phyloP scores from a whole-genome alignment of 2,113 vertebrate genomes.

The Megaleporinus macrocephalus region DNA sequence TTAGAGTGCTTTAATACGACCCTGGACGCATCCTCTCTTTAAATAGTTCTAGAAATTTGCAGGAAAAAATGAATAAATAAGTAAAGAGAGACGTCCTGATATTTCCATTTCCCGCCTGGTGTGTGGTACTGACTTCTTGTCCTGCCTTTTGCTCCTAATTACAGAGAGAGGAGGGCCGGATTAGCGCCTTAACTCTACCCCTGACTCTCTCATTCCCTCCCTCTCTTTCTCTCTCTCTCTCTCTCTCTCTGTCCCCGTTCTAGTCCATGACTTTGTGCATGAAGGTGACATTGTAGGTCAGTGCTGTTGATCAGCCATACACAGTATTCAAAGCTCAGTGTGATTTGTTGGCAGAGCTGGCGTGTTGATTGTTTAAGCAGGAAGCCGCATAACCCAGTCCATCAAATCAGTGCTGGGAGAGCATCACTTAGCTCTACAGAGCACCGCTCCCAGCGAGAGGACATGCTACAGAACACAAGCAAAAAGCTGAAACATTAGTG shows the following conservation, averaged over 20 bases:
- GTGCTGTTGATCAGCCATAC: slow-evolving; percentile 16
- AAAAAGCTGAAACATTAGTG: not conserved
- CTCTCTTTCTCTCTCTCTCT: not conserved
- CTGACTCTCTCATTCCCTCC: not conserved
- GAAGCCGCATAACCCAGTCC: not conserved
- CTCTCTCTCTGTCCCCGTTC: not conserved
- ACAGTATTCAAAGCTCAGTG: not conserved
- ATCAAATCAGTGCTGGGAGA: not conserved
- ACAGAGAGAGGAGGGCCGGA: slow-evolving; percentile 40
- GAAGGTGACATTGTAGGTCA: slow-evolving; percentile 31
- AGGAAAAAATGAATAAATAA: not conserved
- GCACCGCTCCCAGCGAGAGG: not conserved
- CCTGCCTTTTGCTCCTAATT: slow-evolving; percentile 57
- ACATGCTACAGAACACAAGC: slow-evolving; percentile 6
- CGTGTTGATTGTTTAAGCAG: not conserved
- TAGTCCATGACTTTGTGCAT: not conserved
- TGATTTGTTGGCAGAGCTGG: slow-evolving; percentile 7
- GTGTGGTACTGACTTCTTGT: slow-evolving; percentile 43
- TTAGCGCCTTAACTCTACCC: slow-evolving; percentile 34
- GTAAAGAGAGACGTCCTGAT: slow-evolving; percentile 32
- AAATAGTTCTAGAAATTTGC: slow-evolving; percentile 49
- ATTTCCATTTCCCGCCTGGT: slow-evolving; percentile 45
- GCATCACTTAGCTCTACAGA: not conserved
- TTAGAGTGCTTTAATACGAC: slow-evolving; percentile 39
- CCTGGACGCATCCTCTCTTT: slow-evolving; percentile 38